These are phyloP conservation scores for Gallinago solitaria DNA, from an alignment of 2,797 vertebrate genomes.

Conservation along the genomic window DNA sequence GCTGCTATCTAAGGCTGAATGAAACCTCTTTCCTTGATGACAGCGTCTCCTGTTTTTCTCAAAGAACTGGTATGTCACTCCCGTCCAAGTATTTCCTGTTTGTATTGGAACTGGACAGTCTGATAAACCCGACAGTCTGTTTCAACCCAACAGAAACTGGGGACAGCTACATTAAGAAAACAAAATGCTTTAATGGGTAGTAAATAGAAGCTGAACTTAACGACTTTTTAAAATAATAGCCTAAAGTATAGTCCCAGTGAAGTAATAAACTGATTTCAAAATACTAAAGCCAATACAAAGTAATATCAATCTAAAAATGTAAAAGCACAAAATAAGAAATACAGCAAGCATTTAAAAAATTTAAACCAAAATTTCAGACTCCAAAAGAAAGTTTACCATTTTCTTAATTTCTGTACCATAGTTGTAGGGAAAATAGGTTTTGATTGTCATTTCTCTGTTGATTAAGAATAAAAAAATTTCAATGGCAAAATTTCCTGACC, in stretches of 20 bases:
- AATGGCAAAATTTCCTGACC: not conserved
- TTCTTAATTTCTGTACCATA: not conserved
- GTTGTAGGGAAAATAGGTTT: not conserved
- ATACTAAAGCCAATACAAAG: not conserved
- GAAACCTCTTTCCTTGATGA: not conserved
- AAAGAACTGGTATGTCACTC: not conserved
- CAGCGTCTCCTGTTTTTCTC: not conserved
- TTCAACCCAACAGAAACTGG: not conserved
- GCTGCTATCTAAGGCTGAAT: not conserved
- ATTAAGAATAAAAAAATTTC: not conserved
- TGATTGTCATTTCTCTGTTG: not conserved
- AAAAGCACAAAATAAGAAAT: not conserved
- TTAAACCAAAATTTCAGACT: not conserved
- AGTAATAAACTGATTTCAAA: not conserved
- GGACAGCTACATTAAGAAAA: not conserved
- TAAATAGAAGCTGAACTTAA: not conserved
- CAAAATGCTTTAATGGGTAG: not conserved
- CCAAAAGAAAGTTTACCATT: not conserved
- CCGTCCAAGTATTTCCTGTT: slow-evolving; percentile 42
- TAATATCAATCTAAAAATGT: not conserved
- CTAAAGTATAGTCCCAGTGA: not conserved
- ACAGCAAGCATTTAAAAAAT: not conserved
- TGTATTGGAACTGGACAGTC: slow-evolving; percentile 12
- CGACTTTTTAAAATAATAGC: not conserved
- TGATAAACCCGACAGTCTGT: slow-evolving; percentile 43